Percentiles rank a stretch among this genome's conserved stretches.
These are phyloP conservation scores for Rhinella marina DNA, from an alignment of 2,797 vertebrate species.

Conservation along the genomic window DNA sequence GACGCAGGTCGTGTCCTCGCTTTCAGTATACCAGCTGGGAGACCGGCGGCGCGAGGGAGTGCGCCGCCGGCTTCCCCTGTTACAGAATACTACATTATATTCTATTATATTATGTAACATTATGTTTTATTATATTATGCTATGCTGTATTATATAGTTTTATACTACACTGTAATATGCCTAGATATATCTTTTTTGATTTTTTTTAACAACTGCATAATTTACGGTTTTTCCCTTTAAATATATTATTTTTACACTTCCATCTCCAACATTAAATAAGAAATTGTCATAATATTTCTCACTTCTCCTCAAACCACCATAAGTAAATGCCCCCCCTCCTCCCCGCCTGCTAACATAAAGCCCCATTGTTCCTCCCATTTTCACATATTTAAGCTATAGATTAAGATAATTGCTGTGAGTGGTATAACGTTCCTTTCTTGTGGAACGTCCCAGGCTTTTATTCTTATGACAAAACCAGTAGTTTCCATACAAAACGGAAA, in stretches of 20 bases:
- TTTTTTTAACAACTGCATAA: neutral
- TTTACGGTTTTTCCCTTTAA: neutral
- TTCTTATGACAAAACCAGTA: conserved; percentile 31
- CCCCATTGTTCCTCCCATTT: neutral
- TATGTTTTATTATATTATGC: no score
- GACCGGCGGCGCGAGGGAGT: no score
- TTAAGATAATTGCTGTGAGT: conserved; percentile 26
- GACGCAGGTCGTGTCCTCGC: no score
- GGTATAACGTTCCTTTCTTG: conserved; percentile 8
- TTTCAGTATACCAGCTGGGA: no score
- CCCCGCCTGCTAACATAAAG: neutral
- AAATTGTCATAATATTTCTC: conserved; percentile 19
- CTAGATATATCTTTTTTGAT: no score
- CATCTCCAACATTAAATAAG: neutral
- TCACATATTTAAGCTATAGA: conserved; percentile 34
- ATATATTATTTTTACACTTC: neutral
- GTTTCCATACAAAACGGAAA: conserved; percentile 2
- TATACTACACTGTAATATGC: no score
- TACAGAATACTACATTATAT: neutral
- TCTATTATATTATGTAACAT: no score
- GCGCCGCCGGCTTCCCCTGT: no score
- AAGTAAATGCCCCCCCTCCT: neutral
- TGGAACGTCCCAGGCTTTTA: neutral
- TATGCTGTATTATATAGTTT: no score
- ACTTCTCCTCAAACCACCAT: neutral